Evolutionary conservation across 2,797 vertebrate genomes (phyloP).

Genomic region (Silurus lanzhouensis): DNA sequence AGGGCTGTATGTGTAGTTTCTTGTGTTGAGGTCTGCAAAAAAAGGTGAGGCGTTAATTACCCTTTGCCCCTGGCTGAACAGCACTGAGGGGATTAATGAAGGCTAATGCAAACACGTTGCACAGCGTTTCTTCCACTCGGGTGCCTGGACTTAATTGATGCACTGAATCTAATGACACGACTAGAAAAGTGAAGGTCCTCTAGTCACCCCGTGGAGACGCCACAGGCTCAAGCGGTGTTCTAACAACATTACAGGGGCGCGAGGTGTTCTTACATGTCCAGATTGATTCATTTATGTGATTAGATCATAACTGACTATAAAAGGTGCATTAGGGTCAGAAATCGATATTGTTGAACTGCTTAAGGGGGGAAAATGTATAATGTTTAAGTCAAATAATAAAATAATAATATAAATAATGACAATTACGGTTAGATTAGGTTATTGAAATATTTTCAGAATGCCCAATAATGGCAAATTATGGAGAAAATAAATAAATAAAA

Average conservation of each 20-base stretch:
- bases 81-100: slow-evolving; percentile 51
- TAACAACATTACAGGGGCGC: slow-evolving; percentile 9
- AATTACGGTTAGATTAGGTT: too few relatives aligned
- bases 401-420: too few relatives aligned
- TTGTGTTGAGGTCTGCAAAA: slow-evolving; percentile 34
- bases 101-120: slow-evolving; percentile 57
- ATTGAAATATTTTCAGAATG: too few relatives aligned
- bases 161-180: slow-evolving; percentile 46
- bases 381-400: background rate
- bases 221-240: background rate
- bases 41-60: slow-evolving; percentile 47
- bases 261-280: background rate
- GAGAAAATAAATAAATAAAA: too few relatives aligned
- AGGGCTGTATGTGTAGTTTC: slow-evolving; percentile 21
- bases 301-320: slow-evolving; percentile 2
- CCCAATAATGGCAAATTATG: too few relatives aligned
- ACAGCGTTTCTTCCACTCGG: slow-evolving; percentile 53
- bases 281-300: slow-evolving; percentile 22
- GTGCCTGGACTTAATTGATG: slow-evolving; percentile 54
- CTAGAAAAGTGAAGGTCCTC: slow-evolving; percentile 41
- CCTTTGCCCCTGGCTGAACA: slow-evolving; percentile 42
- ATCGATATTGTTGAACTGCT: background rate
- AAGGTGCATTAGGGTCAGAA: background rate
- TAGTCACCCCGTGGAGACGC: slow-evolving; percentile 36
- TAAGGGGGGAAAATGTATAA: background rate